Percentiles rank a stretch among this genome's conserved stretches.
Evolutionary conservation across 2,113 vertebrate species (phyloP).

Genomic region (Melanotaenia duboulayi): DNA sequence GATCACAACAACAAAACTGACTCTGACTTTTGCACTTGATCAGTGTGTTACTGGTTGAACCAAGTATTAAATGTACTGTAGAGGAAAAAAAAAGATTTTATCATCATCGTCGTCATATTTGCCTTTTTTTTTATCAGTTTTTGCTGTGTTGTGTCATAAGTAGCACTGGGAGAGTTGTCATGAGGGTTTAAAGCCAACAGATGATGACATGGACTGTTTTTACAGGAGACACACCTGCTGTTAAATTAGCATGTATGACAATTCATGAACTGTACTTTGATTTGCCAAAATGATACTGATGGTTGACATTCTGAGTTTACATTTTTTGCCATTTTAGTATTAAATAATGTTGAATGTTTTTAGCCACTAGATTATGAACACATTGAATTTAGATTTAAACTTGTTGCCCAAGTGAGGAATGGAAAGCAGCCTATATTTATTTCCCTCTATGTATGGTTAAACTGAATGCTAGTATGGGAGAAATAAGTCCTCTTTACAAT

Average conservation of each 20-base stretch:
- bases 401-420: conserved; percentile 23
- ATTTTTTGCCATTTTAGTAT: conserved; percentile 60
- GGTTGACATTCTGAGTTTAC: conserved; percentile 65
- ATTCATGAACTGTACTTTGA: conserved; percentile 63
- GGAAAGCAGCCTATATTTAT: conserved; percentile 39
- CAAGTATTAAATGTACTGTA: conserved; percentile 66
- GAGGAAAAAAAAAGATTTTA: conserved; percentile 46
- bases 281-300: conserved; percentile 69
- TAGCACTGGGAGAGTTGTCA: conserved; percentile 56
- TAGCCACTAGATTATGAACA: conserved; percentile 35
- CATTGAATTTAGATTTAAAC: conserved; percentile 19
- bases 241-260: conserved; percentile 58
- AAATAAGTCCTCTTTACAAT: conserved; percentile 26
- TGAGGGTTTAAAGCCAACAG: conserved; percentile 64
- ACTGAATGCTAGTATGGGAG: conserved; percentile 34
- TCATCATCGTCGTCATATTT: conserved; percentile 34
- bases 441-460: conserved; percentile 11
- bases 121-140: conserved; percentile 47
- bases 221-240: conserved; percentile 30
- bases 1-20: conserved; percentile 74
- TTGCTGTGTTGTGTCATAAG: conserved; percentile 51
- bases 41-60: conserved; percentile 72
- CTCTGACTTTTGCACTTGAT: conserved; percentile 72
- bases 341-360: conserved; percentile 57
- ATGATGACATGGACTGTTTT: conserved; percentile 42